Evolutionary conservation across 2,113 vertebrate species (phyloP), one percentile per base, ranked within the genome.

Genomic region (Turdus rufiventris): DNA sequence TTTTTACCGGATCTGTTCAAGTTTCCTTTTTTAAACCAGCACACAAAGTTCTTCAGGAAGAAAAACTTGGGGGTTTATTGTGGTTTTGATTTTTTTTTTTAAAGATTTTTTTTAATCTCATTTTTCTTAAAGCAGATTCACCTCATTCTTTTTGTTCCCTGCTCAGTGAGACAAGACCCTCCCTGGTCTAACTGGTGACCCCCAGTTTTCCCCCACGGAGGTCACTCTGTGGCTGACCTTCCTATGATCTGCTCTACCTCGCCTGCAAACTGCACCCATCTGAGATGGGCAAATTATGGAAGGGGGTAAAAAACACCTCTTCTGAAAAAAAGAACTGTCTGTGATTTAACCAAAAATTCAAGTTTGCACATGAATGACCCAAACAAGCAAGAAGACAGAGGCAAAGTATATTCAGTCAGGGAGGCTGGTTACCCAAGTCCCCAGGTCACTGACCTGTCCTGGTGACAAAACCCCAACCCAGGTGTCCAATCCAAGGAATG

Each of bases 21-120:
- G 81, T 85, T 96, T 92, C 50, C 40, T 79, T 96, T 73, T 96
- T 91, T n/a, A 42, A 87, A 87, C 47, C 15, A 12, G 82, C 36
- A 76, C 79, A 72, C 6, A 9, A 53, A 91, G 85, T 91, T 65
- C 77, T 95, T 91, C 47, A 36, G 42, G 61, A 62, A 66, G 19
- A 31, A 75, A 70, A 92, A 62, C 29, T 47, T 57, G 4, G 9
- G 19, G 9, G 6, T 4, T 18, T 56, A 28, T 16, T 45, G 33
- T 14, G 19, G 21, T 7, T 74, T 26, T 10, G 4, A 3, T 9
- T 26, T 34, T 16, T 53, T 19, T 54, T 54, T 54, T 50, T 58
- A 14, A 48, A 25, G 48, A 26, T 14, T 26, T 50, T 50, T 54
- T 38, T 19, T 8, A 8, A 53, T 38, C 31, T 77, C 6, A 0